Evolutionary conservation across 2,113 vertebrate genomes (phyloP), one percentile per base, ranked within the genome.

Genomic region (Fukomys damarensis): DNA sequence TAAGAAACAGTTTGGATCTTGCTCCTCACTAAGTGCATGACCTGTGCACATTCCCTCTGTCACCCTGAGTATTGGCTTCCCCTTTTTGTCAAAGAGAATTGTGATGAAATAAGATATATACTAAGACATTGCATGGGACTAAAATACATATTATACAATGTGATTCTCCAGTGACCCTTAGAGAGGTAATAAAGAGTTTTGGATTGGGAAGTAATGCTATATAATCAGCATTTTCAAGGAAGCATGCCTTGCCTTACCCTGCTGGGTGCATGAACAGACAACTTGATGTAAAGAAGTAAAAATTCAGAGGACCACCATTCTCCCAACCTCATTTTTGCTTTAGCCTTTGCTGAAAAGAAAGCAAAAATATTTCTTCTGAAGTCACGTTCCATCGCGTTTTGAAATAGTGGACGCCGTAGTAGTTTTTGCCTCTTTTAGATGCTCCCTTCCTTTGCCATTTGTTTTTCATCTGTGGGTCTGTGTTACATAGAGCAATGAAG

Each of bases 311-410:
- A 92, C 58, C 89, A 43, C 5, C 12, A 63, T 63, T 87, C 35
- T 91, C 74, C 61, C 28, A 80, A 52, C 10, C 24, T 35, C 46
- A 63, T 94, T 82, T 94, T n/a, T 89, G 1, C 68, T 43, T 86
- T 86, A 94, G 52, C 30, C 30, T 32, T n/a, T 90, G 30, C 10
- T 68, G 22, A 95, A 59, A 22, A 91, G n/a, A 91, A 95, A 91
- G 89, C 19, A 41, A 65, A 95, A 81, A 28, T n/a, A 68, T 85
- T 94, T 96, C 52, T 59, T 96, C 63, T 96, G 58, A 94, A 54
- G 32, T 94, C 46, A 77, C 17, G 91, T 96, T 24, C 35, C 35
- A 86, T 82, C n/a, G 72, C 7, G 77, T 93, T 97, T 96, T 91
- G 76, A 90, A 97, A 86, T 11, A 54, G 35, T 49, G 0, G 35